Base-by-base conservation (phyloP, 53 echinoderm and acorn worm species). In the Zoroaster sp. region DNA sequence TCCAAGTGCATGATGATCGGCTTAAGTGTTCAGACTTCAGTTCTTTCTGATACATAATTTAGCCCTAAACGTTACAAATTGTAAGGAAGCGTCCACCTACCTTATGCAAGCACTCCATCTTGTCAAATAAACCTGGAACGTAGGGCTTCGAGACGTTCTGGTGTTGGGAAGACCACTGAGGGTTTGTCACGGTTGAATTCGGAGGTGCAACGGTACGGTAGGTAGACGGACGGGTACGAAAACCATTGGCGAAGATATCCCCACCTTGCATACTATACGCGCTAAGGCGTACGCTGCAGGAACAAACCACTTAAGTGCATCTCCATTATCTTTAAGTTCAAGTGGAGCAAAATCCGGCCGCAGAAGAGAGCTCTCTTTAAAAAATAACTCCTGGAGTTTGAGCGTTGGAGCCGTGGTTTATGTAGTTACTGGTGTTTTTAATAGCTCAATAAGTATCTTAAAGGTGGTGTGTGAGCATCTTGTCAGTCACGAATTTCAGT, bases 191-290 rank as follows among this genome's bases (percentile, higher is more conserved):
- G 49, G 45, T 34, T 9, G 85, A 85, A 4, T n/a, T 10, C 4
- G 69, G 14, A 46, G 85, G 85, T 18, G 51, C 30, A 23, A 38
- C 69, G 46, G 70, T 49, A 11, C 14, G 69, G 85, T 85, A 47
- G 47, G 85, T 36, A 35, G 85, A 85, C 70, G 71, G 85, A 47
- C 85, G 85, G 85, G 85, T 85, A 71, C 85, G 85, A 41, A 85
- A 85, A 70, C 85, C 85, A 43, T 85, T 85, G 20, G 47, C 47
- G 21, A 85, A 85, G 11, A 33, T 35, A 35, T 71, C 71, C 35
- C 40, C 23, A 21, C 70, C 51, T 85, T 70, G 85, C 85, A 85
- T 85, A 44, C 31, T 71, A 46, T n/a, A 35, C 71, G 21, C 36
- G 46, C 41, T 18, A 14, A 11, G 32, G 68, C 68, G 66, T 4